A percentile compares a stretch with the other conserved stretches of the same genome.
Evolutionary conservation across 2,888 invertebrate genomes (phyloP).

Genomic region (Eupithecia dodoneata): DNA sequence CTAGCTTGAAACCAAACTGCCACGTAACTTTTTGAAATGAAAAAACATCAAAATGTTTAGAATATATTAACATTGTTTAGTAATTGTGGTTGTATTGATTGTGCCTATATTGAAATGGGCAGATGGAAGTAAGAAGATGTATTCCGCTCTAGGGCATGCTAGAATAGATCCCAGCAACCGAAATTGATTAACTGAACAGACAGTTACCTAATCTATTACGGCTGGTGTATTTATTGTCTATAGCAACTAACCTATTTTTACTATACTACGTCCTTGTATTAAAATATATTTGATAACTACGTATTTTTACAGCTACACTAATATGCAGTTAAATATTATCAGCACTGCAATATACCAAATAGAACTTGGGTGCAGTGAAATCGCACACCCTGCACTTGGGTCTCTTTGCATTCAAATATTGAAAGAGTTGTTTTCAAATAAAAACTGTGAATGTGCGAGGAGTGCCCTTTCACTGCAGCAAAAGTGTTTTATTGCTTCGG

Average conservation of each 20-base stretch:
- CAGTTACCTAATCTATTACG: neutral
- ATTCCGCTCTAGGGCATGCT: neutral
- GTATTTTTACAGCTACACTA: neutral
- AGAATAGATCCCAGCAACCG: neutral
- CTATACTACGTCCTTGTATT: neutral
- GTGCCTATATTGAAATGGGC: slow-evolving; percentile 11
- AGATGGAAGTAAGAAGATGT: slow-evolving; percentile 24
- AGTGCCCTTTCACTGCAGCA: neutral
- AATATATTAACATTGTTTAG: neutral
- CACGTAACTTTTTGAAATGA: slow-evolving; percentile 4
- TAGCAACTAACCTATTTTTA: neutral
- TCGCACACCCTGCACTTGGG: neutral
- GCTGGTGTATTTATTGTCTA: neutral
- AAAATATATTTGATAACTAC: neutral
- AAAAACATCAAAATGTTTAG: slow-evolving; percentile 19
- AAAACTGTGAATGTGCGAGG: neutral
- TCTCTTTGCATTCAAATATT: neutral
- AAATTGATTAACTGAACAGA: neutral
- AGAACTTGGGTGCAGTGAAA: neutral
- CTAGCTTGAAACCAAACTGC: slow-evolving; percentile 6
- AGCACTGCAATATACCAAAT: neutral
- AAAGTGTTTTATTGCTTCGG: neutral
- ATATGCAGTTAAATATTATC: neutral
- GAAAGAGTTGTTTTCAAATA: neutral
- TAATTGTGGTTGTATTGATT: neutral